Evolutionary conservation across 2,113 vertebrate species (phyloP).

Genomic region (Triplophysa rosa): DNA sequence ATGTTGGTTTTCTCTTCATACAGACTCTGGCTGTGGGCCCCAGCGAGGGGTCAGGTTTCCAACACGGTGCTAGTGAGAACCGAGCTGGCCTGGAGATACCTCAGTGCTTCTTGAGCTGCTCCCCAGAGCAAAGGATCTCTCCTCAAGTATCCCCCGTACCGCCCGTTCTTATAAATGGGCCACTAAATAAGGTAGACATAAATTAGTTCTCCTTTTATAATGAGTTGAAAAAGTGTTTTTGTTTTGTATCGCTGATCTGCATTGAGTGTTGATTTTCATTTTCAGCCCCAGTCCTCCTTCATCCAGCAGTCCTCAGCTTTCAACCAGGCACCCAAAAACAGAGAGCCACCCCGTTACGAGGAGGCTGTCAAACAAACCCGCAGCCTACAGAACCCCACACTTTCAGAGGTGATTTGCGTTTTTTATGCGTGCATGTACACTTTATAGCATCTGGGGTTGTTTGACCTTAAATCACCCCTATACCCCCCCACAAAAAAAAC

Average conservation of each 20-base stretch:
- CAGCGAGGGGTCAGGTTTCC: slow-evolving; percentile 71
- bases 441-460: neutral
- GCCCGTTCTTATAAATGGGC: slow-evolving; percentile 79
- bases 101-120: slow-evolving; percentile 81
- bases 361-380: slow-evolving; percentile 95
- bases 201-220: neutral
- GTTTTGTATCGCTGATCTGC: neutral
- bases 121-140: slow-evolving; percentile 70
- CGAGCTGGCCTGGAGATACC: slow-evolving; percentile 72
- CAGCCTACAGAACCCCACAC: slow-evolving; percentile 72
- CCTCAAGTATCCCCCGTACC: slow-evolving; percentile 65
- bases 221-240: neutral
- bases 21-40: slow-evolving; percentile 84
- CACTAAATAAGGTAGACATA: slow-evolving; percentile 80
- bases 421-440: neutral
- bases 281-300: slow-evolving; percentile 75
- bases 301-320: slow-evolving; percentile 77
- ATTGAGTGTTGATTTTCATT: slow-evolving; percentile 67
- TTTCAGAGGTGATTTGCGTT: slow-evolving; percentile 76
- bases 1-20: slow-evolving; percentile 37
- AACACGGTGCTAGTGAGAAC: slow-evolving; percentile 72
- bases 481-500: too few relatives aligned
- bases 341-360: slow-evolving; percentile 93
- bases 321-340: slow-evolving; percentile 77
- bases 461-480: neutral